A percentile compares a stretch with the other conserved stretches of the same genome.
Evolutionary conservation across 2,888 invertebrate genomes (phyloP).

Genomic region (Isoperla grammatica): DNA sequence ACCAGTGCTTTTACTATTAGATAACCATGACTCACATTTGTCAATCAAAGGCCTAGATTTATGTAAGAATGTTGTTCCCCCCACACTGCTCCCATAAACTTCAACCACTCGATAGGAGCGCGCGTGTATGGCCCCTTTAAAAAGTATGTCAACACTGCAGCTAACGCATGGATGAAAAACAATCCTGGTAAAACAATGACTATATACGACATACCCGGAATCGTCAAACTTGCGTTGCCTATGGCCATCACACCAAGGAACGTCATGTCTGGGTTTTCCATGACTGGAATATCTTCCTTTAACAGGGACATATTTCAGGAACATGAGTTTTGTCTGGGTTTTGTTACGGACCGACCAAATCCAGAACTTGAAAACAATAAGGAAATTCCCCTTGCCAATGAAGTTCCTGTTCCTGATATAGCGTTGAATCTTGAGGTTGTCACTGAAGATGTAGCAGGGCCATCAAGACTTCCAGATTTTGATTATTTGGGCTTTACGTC

Average conservation of each 20-base stretch:
- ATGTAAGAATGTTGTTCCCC: slow-evolving; percentile 41
- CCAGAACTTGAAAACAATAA: neutral
- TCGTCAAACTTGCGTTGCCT: slow-evolving; percentile 14
- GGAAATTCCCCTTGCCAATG: neutral
- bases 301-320: slow-evolving; percentile 32
- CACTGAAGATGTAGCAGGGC: neutral
- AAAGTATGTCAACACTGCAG: slow-evolving; percentile 33
- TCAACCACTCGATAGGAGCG: slow-evolving; percentile 42
- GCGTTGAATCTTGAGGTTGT: neutral
- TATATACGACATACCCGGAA: no score
- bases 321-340: slow-evolving; percentile 18
- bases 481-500: no score
- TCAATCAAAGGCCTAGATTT: no score
- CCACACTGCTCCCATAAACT: no score
- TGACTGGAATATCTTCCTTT: slow-evolving; percentile 32
- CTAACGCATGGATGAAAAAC: slow-evolving; percentile 30
- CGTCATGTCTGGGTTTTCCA: no score
- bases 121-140: slow-evolving; percentile 43
- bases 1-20: slow-evolving; percentile 34
- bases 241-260: slow-evolving; percentile 30
- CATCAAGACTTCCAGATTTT: no score
- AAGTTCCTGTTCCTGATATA: neutral
- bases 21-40: no score
- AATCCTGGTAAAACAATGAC: slow-evolving; percentile 32
- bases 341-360: slow-evolving; percentile 27